These are phyloP conservation scores for Mormyrus iriodes DNA, from an alignment of 2,113 vertebrate genomes.

Conservation along the genomic window DNA sequence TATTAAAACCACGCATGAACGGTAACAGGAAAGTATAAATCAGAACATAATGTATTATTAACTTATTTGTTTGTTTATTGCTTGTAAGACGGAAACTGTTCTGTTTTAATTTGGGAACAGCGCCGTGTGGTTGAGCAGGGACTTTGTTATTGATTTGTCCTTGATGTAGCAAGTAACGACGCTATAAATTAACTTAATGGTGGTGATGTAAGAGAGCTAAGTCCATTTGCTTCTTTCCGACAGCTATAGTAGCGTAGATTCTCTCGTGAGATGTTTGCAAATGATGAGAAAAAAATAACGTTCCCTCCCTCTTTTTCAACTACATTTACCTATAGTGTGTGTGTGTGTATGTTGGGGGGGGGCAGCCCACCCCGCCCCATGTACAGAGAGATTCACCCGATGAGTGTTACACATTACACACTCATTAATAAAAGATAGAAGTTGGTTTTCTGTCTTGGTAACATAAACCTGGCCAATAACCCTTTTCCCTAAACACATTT, in stretches of 20 bases:
- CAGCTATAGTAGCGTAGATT: background rate
- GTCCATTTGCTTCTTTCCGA: background rate
- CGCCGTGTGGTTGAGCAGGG: background rate
- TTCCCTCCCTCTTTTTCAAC: background rate
- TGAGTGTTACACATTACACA: background rate
- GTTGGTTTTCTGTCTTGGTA: background rate
- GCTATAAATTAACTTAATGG: background rate
- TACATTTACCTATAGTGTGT: background rate
- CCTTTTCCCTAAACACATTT: background rate
- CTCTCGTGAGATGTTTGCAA: background rate
- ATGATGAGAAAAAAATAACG: background rate
- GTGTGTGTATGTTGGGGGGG: background rate
- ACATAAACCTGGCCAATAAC: background rate
- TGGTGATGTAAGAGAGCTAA: background rate
- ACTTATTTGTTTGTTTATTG: background rate
- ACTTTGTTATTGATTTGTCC: background rate
- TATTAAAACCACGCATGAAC: background rate
- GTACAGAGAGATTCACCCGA: background rate
- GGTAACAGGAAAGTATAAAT: background rate
- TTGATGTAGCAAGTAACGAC: background rate
- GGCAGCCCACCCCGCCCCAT: background rate
- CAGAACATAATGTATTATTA: background rate
- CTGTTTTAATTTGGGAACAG: constrained; percentile 4
- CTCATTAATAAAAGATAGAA: background rate
- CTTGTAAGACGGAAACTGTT: background rate